These are phyloP conservation scores for Catostylus mosaicus DNA, from an alignment of 30 jellyfish, hydroid and myxozoan species.

Conservation along the genomic window DNA sequence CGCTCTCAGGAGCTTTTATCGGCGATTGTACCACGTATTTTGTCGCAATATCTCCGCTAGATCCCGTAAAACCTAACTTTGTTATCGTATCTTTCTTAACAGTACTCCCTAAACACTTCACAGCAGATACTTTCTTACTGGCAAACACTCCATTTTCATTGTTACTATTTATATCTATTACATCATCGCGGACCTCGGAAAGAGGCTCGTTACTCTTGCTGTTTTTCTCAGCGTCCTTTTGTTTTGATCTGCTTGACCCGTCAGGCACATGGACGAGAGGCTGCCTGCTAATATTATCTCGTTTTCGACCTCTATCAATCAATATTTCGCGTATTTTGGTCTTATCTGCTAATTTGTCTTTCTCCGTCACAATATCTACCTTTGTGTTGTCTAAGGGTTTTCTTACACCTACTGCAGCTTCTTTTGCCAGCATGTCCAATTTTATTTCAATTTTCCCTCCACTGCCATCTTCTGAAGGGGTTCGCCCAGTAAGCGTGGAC, in stretches of 20 bases:
- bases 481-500: not conserved
- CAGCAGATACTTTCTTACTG: conserved; percentile 6
- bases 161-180: not conserved
- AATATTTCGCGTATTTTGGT: not conserved
- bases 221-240: not conserved
- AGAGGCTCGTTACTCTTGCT: not conserved
- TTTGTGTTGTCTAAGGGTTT: not conserved
- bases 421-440: not conserved
- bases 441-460: too few species aligned
- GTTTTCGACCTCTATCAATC: not conserved
- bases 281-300: not conserved
- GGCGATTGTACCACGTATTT: conserved; percentile 63
- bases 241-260: too few species aligned
- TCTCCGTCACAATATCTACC: not conserved
- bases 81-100: not conserved
- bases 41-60: conserved; percentile 54
- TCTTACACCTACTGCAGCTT: not conserved
- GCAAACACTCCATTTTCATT: not conserved
- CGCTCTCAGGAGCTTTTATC: conserved; percentile 65
- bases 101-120: not conserved
- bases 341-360: not conserved
- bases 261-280: not conserved
- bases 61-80: not conserved
- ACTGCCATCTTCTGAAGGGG: too few species aligned
- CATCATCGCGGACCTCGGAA: not conserved